Evolutionary conservation across 2,113 vertebrate species (phyloP).

Genomic region (Hydrochoerus hydrochaeris): DNA sequence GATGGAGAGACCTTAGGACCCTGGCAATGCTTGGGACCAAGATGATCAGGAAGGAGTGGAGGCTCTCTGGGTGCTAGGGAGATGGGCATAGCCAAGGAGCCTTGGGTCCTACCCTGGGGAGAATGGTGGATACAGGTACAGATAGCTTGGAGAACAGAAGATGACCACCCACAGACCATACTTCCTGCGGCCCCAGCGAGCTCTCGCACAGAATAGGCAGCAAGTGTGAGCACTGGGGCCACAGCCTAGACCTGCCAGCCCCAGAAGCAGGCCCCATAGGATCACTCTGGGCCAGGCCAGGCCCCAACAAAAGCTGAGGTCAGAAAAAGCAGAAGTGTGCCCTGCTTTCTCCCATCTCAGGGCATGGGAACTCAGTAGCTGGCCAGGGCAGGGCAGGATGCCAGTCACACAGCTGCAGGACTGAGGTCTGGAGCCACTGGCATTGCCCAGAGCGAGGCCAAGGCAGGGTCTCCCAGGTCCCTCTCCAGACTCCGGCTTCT

Average conservation of each 20-base stretch:
- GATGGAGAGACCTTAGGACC: neutral
- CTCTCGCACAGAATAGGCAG: neutral
- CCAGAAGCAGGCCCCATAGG: neutral
- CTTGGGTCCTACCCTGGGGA: neutral
- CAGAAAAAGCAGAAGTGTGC: conserved; percentile 63
- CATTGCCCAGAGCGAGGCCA: neutral
- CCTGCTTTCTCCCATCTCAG: neutral
- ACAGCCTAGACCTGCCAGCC: neutral
- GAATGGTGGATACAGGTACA: neutral
- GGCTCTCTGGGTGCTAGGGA: neutral
- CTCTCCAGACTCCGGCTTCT: neutral
- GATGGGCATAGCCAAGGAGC: neutral
- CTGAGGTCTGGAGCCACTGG: neutral
- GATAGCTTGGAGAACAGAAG: neutral
- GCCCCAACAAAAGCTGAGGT: neutral
- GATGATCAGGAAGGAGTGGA: neutral
- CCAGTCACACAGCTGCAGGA: neutral
- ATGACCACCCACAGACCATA: neutral
- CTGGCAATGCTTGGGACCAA: neutral
- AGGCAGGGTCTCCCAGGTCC: neutral
- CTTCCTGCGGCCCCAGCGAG: neutral
- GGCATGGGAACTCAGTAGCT: neutral
- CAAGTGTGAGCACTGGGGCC: neutral
- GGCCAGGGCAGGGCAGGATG: neutral
- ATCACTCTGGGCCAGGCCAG: neutral